Percentiles rank a stretch among this genome's conserved stretches.
These are phyloP conservation scores for Lacanobia oleracea DNA, from an alignment of 2,888 invertebrate genomes.

Conservation along the genomic window DNA sequence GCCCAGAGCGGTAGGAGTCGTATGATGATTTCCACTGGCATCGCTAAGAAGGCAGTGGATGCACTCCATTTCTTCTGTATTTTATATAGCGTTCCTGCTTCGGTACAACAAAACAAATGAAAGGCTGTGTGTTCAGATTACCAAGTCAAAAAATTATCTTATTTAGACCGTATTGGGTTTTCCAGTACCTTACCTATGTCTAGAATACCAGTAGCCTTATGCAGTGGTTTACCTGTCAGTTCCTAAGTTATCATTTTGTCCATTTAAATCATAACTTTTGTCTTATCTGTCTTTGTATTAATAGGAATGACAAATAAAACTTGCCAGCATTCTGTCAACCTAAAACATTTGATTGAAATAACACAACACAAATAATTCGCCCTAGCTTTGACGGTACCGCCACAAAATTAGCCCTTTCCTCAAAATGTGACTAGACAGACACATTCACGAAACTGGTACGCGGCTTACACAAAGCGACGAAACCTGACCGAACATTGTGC, in stretches of 20 bases:
- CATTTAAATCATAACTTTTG: conserved; percentile 2
- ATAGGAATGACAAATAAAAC: not conserved
- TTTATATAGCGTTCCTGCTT: too few species aligned
- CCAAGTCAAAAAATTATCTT: too few species aligned
- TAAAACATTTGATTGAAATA: conserved; percentile 15
- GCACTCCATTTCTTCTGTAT: too few species aligned
- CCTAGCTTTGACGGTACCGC: not conserved
- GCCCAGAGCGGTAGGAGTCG: too few species aligned
- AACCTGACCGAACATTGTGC: conserved; percentile 83
- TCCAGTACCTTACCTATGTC: too few species aligned
- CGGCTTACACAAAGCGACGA: conserved; percentile 69
- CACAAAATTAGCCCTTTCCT: conserved; percentile 23
- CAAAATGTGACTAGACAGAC: conserved; percentile 58
- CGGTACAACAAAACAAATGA: too few species aligned
- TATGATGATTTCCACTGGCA: too few species aligned
- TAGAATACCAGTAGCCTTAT: too few species aligned
- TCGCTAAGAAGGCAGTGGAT: too few species aligned
- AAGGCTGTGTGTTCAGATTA: too few species aligned
- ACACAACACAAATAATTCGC: conserved; percentile 7
- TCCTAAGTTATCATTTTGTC: not conserved
- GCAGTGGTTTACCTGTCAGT: too few species aligned
- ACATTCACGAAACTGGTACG: conserved; percentile 58
- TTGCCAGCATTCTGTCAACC: conserved; percentile 2
- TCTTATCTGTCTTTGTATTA: conserved; percentile 2
- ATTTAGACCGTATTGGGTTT: too few species aligned